Percentiles rank a stretch among this genome's conserved stretches.
Evolutionary conservation across 1,140 invertebrate species (phyloP).

Genomic region (Leguminivora glycinivorella): DNA sequence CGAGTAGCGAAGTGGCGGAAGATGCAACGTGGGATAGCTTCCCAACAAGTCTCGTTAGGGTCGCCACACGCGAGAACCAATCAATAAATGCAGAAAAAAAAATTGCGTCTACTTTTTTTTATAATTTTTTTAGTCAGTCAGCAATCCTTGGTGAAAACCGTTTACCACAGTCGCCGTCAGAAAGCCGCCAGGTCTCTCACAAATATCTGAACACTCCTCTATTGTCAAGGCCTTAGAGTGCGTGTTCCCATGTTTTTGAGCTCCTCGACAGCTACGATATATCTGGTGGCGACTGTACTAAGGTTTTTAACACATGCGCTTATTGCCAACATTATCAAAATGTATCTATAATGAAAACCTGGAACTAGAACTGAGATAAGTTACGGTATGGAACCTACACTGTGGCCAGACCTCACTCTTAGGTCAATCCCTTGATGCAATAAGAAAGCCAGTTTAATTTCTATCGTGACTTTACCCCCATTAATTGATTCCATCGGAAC

Average conservation of each 20-base stretch:
- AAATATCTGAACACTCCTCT: too few relatives aligned
- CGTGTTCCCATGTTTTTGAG: too few relatives aligned
- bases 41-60: neutral
- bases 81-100: neutral
- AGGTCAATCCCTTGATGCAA: slow-evolving; percentile 37
- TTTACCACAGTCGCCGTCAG: too few relatives aligned
- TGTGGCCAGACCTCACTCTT: slow-evolving; percentile 29
- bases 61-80: neutral
- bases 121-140: too few relatives aligned
- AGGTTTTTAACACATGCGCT: neutral
- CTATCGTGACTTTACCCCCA: slow-evolving; percentile 45
- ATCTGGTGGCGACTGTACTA: too few relatives aligned
- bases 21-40: neutral
- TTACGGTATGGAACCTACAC: neutral
- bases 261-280: too few relatives aligned
- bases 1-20: neutral
- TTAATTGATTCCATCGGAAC: slow-evolving; percentile 48
- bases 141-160: too few relatives aligned
- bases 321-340: neutral
- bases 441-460: slow-evolving; percentile 46
- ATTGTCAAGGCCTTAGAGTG: too few relatives aligned
- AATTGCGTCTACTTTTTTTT: too few relatives aligned
- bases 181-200: too few relatives aligned
- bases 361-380: neutral
- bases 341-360: neutral